These are phyloP conservation scores for Caranx ignobilis DNA, from an alignment of 2,113 vertebrate species.

Conservation along the genomic window DNA sequence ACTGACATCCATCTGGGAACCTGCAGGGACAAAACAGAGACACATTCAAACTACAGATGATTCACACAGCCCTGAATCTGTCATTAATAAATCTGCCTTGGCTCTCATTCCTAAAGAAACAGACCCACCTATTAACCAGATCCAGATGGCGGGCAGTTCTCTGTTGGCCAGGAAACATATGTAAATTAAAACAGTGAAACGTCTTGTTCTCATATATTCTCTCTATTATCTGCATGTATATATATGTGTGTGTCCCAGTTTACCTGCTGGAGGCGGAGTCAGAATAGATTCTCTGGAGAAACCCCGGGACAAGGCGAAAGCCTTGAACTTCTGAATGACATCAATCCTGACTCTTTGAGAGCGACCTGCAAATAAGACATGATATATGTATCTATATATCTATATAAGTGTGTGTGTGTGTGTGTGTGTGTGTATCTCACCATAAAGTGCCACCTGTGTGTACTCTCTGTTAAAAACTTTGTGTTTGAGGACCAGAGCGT, in stretches of 20 bases:
- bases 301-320: constrained; percentile 68
- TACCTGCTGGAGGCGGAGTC: constrained; percentile 78
- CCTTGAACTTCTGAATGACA: constrained; percentile 78
- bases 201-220: background rate
- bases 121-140: constrained; percentile 52
- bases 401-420: too few species aligned
- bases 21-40: constrained; percentile 1
- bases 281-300: constrained; percentile 81
- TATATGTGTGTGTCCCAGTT: background rate
- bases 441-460: constrained; percentile 84
- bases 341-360: constrained; percentile 58
- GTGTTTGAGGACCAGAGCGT: constrained; percentile 84
- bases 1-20: background rate
- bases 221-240: background rate
- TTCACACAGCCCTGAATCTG: background rate
- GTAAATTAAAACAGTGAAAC: background rate
- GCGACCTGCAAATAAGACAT: constrained; percentile 71
- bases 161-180: constrained; percentile 48
- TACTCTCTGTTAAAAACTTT: constrained; percentile 82
- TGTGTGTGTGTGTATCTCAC: constrained; percentile 63
- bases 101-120: background rate
- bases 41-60: background rate
- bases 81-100: background rate
- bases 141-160: constrained; percentile 68
- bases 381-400: too few species aligned